These are phyloP conservation scores for Chrysotoxum bicinctum DNA, from an alignment of 2,888 invertebrate genomes.

Conservation along the genomic window DNA sequence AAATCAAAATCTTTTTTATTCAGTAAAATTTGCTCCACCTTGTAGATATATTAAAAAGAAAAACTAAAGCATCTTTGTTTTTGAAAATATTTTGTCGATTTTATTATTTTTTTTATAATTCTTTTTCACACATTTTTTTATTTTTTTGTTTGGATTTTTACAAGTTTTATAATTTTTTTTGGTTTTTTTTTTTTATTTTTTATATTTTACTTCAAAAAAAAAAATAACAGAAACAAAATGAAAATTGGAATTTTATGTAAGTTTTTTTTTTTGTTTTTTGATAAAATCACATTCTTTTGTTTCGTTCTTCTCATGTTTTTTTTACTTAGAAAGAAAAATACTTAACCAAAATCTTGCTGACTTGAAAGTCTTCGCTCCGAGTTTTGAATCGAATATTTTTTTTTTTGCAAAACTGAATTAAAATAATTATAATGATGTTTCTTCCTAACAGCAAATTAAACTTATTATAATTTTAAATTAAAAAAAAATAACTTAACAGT, in stretches of 20 bases:
- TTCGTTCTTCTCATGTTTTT: conserved; percentile 29
- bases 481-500: conserved; percentile 48
- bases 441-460: conserved; percentile 13
- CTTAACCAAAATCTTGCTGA: conserved; percentile 13
- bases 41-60: too few species aligned
- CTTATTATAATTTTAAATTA: conserved; percentile 17
- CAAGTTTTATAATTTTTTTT: conserved; percentile 67
- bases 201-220: conserved; percentile 34
- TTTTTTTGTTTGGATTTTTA: conserved; percentile 53
- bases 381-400: neutral
- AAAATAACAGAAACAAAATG: conserved; percentile 47
- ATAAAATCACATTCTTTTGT: conserved; percentile 65
- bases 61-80: neutral
- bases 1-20: too few species aligned
- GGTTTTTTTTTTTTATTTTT: conserved; percentile 49
- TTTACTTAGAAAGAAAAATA: conserved; percentile 28
- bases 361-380: conserved; percentile 15
- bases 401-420: neutral
- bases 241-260: conserved; percentile 64
- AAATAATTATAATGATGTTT: neutral
- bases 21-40: too few species aligned
- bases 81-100: conserved; percentile 70
- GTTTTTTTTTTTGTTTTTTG: conserved; percentile 40
- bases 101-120: conserved; percentile 65
- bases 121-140: conserved; percentile 65